These are phyloP conservation scores for Pyrochroa serraticornis DNA, from an alignment of 2,888 invertebrate genomes.

Conservation along the genomic window DNA sequence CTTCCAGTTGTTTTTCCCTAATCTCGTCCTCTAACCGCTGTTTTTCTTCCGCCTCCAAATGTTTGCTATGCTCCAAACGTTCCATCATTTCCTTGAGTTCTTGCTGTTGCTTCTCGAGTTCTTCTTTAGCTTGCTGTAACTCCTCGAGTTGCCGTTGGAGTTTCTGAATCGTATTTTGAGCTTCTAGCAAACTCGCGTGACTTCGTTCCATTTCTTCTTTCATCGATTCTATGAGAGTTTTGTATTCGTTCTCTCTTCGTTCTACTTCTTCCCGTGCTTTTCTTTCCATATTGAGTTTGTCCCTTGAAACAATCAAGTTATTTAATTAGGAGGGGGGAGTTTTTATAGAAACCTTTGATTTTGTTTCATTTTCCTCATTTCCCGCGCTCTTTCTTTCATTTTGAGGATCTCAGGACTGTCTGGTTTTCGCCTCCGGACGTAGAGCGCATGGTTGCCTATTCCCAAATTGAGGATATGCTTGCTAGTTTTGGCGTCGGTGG, in stretches of 20 bases:
- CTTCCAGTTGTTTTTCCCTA: constrained; percentile 72
- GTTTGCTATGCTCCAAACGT: constrained; percentile 87
- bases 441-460: constrained; percentile 99
- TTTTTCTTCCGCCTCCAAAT: constrained; percentile 85
- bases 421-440: constrained; percentile 96
- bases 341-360: constrained; percentile 72
- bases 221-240: constrained; percentile 86
- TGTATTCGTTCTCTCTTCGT: constrained; percentile 92
- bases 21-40: constrained; percentile 88
- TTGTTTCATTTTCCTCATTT: constrained; percentile 90
- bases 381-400: constrained; percentile 98
- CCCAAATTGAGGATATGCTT: constrained; percentile 97
- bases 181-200: constrained; percentile 72
- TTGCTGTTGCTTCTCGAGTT: constrained; percentile 83
- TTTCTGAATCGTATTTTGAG: constrained; percentile 80
- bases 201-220: constrained; percentile 93
- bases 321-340: neutral
- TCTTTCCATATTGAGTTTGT: constrained; percentile 88
- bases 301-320: constrained; percentile 60
- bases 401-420: constrained; percentile 99
- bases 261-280: constrained; percentile 94
- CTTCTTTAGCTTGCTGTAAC: constrained; percentile 87
- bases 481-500: constrained; percentile 93
- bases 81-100: constrained; percentile 87
- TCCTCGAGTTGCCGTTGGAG: constrained; percentile 88